A percentile compares a stretch with the other conserved stretches of the same genome.
Conservation (phyloP, 2,797 vertebrate genomes). For the Coregonus suidteri region DNA sequence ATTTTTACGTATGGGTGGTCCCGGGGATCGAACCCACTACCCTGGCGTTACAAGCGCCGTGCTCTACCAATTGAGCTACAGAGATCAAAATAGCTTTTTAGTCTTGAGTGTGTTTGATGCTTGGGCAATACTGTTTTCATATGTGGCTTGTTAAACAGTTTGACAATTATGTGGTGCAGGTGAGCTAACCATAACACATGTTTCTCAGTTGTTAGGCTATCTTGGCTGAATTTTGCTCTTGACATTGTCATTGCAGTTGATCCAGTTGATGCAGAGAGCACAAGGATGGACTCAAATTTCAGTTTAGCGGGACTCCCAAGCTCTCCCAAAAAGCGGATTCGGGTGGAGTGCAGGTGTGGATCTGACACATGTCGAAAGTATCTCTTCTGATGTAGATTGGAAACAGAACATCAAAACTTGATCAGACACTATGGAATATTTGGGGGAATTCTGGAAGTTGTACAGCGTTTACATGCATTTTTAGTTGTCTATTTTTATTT, state of each 20-base stretch:
- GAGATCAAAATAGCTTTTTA: background rate
- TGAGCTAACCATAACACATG: background rate
- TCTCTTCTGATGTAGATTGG: slow-evolving; percentile 76
- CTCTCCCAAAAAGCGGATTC: slow-evolving; percentile 82
- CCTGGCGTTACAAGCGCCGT: no score
- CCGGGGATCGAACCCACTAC: no score
- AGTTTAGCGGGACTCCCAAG: slow-evolving; percentile 76
- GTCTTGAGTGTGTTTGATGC: background rate
- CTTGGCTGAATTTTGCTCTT: background rate
- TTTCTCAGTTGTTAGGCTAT: background rate
- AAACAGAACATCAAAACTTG: background rate
- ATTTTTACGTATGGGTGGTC: no score
- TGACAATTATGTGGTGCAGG: background rate
- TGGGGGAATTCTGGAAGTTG: background rate
- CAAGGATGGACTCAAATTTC: slow-evolving; percentile 90
- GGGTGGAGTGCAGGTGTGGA: slow-evolving; percentile 90
- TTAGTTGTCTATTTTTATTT: background rate
- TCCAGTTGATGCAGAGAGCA: slow-evolving; percentile 87
- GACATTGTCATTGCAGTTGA: slow-evolving; percentile 76
- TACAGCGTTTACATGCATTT: background rate
- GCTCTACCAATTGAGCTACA: no score
- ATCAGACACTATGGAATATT: background rate
- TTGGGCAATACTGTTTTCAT: background rate
- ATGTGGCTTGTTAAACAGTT: background rate
- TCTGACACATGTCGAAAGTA: slow-evolving; percentile 85